Conservation (phyloP, 1,140 invertebrate genomes). For the Bombus waltoni region DNA sequence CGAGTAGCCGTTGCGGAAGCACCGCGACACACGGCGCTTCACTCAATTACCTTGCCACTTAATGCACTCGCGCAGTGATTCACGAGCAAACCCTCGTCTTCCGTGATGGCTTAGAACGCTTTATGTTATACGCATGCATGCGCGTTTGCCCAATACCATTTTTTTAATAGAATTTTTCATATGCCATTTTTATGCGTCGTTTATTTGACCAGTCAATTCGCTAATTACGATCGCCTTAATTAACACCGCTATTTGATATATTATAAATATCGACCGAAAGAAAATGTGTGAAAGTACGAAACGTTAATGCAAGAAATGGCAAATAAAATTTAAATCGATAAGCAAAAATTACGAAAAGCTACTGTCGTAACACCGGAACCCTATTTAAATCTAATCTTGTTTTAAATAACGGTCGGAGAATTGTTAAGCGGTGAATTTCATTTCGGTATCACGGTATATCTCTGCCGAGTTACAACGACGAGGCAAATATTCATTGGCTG, state of each 20-base stretch:
- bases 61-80: constrained; percentile 33
- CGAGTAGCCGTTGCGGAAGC: constrained; percentile 50
- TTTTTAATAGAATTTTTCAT: constrained; percentile 9
- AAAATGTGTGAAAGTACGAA: too few relatives aligned
- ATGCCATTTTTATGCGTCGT: neutral
- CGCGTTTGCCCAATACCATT: too few relatives aligned
- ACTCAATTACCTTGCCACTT: constrained; percentile 48
- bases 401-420: neutral
- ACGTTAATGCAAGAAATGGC: too few relatives aligned
- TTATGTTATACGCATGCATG: too few relatives aligned
- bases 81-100: constrained; percentile 19
- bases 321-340: too few relatives aligned
- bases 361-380: too few relatives aligned
- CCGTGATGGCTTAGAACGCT: constrained; percentile 13
- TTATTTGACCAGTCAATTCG: neutral
- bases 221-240: constrained; percentile 11
- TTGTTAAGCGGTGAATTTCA: neutral
- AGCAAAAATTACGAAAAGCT: too few relatives aligned
- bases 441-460: neutral
- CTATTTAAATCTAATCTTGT: neutral
- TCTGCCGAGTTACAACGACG: constrained; percentile 37
- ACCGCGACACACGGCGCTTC: constrained; percentile 36
- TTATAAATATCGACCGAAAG: too few relatives aligned
- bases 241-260: neutral
- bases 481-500: constrained; percentile 55